Percentiles rank a stretch among this genome's conserved stretches.
These are phyloP conservation scores for Microctenopoma lineatum DNA, from an alignment of 2,797 vertebrate species.

Conservation along the genomic window DNA sequence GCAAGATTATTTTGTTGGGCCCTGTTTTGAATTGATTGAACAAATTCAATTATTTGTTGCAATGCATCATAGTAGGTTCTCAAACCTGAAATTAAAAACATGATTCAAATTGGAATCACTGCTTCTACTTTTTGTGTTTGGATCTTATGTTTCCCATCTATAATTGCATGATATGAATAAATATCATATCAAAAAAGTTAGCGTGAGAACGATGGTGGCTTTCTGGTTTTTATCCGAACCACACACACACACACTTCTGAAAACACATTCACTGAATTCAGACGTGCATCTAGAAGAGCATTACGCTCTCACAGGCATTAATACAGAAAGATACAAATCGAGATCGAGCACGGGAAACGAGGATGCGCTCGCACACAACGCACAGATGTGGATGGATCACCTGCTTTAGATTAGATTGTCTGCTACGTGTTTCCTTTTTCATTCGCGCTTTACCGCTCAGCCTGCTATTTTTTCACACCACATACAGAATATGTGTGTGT, in stretches of 20 bases:
- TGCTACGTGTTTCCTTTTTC: slow-evolving; percentile 35
- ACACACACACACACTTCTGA: too few relatives aligned
- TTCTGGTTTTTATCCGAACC: background rate
- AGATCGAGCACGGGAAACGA: slow-evolving; percentile 4
- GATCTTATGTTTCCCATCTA: too few relatives aligned
- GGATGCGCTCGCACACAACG: background rate
- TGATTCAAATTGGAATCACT: too few relatives aligned
- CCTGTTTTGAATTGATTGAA: too few relatives aligned
- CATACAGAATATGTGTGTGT: slow-evolving; percentile 4
- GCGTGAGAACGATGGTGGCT: background rate
- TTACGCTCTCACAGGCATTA: slow-evolving; percentile 2
- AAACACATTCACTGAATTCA: slow-evolving; percentile 5
- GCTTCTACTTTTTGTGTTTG: too few relatives aligned
- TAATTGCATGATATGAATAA: background rate
- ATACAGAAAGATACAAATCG: slow-evolving; percentile 11
- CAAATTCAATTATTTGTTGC: too few relatives aligned
- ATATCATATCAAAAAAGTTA: background rate
- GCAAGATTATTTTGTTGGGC: too few relatives aligned
- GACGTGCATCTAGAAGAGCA: background rate
- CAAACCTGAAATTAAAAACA: too few relatives aligned
- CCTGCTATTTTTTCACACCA: slow-evolving; percentile 25
- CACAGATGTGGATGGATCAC: slow-evolving; percentile 48
- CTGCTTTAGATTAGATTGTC: slow-evolving; percentile 54
- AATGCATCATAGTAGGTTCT: too few relatives aligned
- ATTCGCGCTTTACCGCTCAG: slow-evolving; percentile 47